Conservation (phyloP, 2,797 vertebrate genomes). For the Coluber constrictor region DNA sequence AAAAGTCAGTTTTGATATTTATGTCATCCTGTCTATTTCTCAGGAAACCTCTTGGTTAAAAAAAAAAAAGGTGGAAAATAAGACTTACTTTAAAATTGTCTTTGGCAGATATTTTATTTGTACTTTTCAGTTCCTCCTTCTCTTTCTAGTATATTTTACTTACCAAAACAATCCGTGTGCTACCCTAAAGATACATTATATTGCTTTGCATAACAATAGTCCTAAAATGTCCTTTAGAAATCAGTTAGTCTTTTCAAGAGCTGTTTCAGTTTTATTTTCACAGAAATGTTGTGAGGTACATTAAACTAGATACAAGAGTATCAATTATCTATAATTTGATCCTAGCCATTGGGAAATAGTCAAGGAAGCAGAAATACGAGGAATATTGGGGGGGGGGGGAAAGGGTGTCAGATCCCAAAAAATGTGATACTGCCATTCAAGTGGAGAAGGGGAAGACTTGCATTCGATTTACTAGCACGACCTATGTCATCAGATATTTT, state of each 20-base stretch:
- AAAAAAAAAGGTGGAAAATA: slow-evolving; percentile 26
- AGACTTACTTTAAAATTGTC: slow-evolving; percentile 18
- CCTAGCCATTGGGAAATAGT: no score
- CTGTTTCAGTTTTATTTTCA: background rate
- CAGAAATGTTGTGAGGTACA: background rate
- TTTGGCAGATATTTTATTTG: slow-evolving; percentile 36
- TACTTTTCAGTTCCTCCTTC: slow-evolving; percentile 10
- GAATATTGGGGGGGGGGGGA: no score
- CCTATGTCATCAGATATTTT: no score
- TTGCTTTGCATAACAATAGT: background rate
- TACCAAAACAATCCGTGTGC: slow-evolving; percentile 4
- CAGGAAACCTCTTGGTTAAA: slow-evolving; percentile 28
- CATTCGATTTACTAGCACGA: no score
- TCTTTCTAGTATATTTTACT: background rate
- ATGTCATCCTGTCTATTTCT: slow-evolving; percentile 26
- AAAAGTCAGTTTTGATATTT: slow-evolving; percentile 43
- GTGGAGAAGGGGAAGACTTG: no score
- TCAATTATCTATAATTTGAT: no score
- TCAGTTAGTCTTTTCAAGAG: slow-evolving; percentile 8
- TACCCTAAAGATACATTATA: slow-evolving; percentile 19
- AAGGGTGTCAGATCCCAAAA: no score
- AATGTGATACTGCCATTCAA: no score
- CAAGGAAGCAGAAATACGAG: no score
- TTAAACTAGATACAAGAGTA: background rate
- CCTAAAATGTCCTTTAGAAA: slow-evolving; percentile 14